Base-by-base conservation (phyloP, 1,140 invertebrate genomes). In the Tetramorium simillimum region DNA sequence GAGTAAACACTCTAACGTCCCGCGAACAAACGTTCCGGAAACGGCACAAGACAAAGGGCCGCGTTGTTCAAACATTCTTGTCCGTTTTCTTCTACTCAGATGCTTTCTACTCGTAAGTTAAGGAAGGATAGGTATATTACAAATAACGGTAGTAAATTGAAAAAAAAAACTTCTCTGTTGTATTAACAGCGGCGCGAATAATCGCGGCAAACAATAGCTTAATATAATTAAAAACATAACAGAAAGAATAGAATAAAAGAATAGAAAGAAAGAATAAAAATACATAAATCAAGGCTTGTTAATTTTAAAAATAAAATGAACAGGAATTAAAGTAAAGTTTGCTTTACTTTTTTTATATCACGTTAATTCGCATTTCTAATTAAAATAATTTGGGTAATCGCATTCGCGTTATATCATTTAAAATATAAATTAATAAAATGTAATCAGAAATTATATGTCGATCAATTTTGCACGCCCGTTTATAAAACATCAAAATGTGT, bases 21-120 rank as follows among this genome's bases (percentile, higher is more conserved):
- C 73, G 60, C 58, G 72, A 85, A 43, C 72, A 85, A 85, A 85
- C 73, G 73, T 63, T 33, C 21, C 75, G 60, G 73, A 85, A 85
- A 85, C 46, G 58, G 60, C 33, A 37, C 60, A 58, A 78, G 73
- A 78, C 82, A 85, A 85, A 85, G 33, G 6, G 12, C 73, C 73
- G 46, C 58, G 24, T 37, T 78, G 82, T 43, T 60, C 49, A 85
- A 85, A 85, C 73, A 85, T 76, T 78, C 82, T 21, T 43, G 67
- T 40, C 18, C 14, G 51, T 82, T 73, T 80, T 73, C 69, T 33
- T 70, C 69, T 33, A 56, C 51, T 72, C 51, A 24, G 14, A 82
- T 37, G 40, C 40, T 60, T 37, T 82, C 53, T 73, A 9, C 40
- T 60, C 12, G 67, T 28, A 21, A 73, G 28, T 84, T 40, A n/a